A percentile compares a stretch with the other conserved stretches of the same genome.
Evolutionary conservation across 92 coral and sea anemone species (phyloP).

Genomic region (Anthopleura xanthogrammica): DNA sequence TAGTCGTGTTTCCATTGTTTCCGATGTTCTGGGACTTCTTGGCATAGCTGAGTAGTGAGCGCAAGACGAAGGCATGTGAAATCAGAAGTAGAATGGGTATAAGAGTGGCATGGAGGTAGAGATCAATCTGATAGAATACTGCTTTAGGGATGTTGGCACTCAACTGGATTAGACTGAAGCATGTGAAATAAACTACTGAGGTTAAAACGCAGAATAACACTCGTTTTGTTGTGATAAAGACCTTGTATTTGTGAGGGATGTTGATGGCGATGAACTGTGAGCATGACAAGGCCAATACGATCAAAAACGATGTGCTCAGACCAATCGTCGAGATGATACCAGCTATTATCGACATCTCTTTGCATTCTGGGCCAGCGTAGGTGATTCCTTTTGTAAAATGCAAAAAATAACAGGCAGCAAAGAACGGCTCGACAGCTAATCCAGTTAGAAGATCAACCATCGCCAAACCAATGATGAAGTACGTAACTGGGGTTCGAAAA

Average conservation of each 20-base stretch:
- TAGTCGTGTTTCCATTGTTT: neutral
- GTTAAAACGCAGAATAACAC: conserved; percentile 37
- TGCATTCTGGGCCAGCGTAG: conserved; percentile 17
- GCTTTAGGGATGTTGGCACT: conserved; percentile 37
- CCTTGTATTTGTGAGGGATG: conserved; percentile 70
- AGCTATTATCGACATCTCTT: conserved; percentile 30
- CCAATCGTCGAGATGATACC: conserved; percentile 44
- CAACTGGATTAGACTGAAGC: conserved; percentile 55
- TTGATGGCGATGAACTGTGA: conserved; percentile 79
- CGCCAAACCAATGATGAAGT: conserved; percentile 66
- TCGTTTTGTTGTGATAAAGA: conserved; percentile 52
- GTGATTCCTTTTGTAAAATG: conserved; percentile 25
- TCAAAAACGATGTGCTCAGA: conserved; percentile 59
- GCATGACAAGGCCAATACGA: conserved; percentile 63
- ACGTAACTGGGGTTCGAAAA: conserved; percentile 74
- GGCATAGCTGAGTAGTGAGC: conserved; percentile 45
- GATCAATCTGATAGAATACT: conserved; percentile 42
- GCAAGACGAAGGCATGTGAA: conserved; percentile 52
- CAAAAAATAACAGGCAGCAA: conserved; percentile 56
- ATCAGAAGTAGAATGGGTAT: conserved; percentile 44
- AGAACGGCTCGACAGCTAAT: conserved; percentile 63
- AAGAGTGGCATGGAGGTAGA: conserved; percentile 64
- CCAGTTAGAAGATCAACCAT: conserved; percentile 70
- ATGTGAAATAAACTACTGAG: conserved; percentile 49
- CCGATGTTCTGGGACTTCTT: conserved; percentile 40